Evolutionary conservation across 1,140 invertebrate genomes (phyloP), one percentile per base, ranked within the genome.

Genomic region (Drosophila bocqueti): DNA sequence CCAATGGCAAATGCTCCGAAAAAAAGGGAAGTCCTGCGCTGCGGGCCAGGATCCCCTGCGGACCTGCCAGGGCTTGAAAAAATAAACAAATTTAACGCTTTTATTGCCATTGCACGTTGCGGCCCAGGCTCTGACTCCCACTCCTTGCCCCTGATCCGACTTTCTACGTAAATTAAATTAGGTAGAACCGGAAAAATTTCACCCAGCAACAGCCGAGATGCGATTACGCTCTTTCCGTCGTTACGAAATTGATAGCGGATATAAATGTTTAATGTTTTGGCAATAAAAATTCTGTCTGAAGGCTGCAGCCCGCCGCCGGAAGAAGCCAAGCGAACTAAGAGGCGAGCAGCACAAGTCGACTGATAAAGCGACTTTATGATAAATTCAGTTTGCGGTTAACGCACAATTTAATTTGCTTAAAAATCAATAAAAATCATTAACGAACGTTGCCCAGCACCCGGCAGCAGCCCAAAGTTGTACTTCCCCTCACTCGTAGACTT

Each of bases 221-320:
- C 85, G 85, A 90, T 90, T 90, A 90, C 82, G 72, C 54, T 82
- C 65, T 83, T 76, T 62, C 60, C 81, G 78, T 78, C 85, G 65
- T 76, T 68, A 82, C 86, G 76, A 80, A 90, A 90, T 90, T 90
- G 85, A 90, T 90, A 90, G 85, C 85, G 86, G 86, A 90, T 91
- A 90, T 90, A 90, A 90, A 90, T 90, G 86, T 90, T 90, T 90
- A 90, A 90, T 90, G 85, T 90, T 85, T 91, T 80, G 85, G 85
- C 86, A 90, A 90, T 90, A 90, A 90, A 77, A 90, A 90, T 79
- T 72, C 65, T 65, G 69, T 68, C 79, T 54, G 76, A 87, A 65
- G 81, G 77, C 61, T 76, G 49, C n/a, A 11, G n/a, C 16, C 67
- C 50, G 50, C 45, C 55, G 36, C 7, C 18, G 50, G 13, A 4